phyloP scores from a whole-genome alignment of 2,888 invertebrate species.

The Orchesella flavescens region DNA sequence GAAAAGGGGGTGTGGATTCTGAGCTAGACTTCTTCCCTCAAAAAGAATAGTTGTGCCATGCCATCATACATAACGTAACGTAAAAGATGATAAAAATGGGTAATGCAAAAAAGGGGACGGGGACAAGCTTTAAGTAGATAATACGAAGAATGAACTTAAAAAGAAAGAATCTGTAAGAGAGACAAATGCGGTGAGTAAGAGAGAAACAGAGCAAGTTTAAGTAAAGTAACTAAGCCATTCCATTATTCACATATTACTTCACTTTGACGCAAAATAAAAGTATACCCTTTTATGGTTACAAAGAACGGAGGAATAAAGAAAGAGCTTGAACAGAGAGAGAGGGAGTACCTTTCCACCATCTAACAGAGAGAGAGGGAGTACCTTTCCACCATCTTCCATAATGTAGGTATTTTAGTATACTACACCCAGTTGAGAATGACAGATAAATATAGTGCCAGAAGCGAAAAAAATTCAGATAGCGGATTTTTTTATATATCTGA shows the following conservation, averaged over 20 bases:
- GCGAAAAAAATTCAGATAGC: neutral
- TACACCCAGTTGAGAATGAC: neutral
- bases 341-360: no score
- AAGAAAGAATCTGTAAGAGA: neutral
- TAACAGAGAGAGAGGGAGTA: no score
- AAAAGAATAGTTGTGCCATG: no score
- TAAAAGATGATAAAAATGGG: neutral
- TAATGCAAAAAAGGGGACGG: slow-evolving; percentile 16
- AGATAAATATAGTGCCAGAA: slow-evolving; percentile 17
- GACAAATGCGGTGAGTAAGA: neutral
- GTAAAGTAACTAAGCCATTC: slow-evolving; percentile 30
- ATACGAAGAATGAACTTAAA: slow-evolving; percentile 9
- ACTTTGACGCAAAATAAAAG: neutral
- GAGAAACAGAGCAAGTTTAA: neutral
- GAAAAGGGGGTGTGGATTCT: slow-evolving; percentile 60
- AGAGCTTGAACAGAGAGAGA: no score
- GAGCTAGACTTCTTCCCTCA: neutral
- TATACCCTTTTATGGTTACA: neutral
- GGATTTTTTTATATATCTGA: neutral
- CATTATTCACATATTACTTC: slow-evolving; percentile 2
- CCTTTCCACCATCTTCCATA: no score
- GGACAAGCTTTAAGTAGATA: slow-evolving; percentile 25
- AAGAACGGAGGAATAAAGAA: no score
- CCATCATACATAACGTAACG: no score
- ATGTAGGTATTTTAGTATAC: no score